These are phyloP conservation scores for Phallusia fumigata DNA, from an alignment of 23 tunicate genomes.

Conservation along the genomic window DNA sequence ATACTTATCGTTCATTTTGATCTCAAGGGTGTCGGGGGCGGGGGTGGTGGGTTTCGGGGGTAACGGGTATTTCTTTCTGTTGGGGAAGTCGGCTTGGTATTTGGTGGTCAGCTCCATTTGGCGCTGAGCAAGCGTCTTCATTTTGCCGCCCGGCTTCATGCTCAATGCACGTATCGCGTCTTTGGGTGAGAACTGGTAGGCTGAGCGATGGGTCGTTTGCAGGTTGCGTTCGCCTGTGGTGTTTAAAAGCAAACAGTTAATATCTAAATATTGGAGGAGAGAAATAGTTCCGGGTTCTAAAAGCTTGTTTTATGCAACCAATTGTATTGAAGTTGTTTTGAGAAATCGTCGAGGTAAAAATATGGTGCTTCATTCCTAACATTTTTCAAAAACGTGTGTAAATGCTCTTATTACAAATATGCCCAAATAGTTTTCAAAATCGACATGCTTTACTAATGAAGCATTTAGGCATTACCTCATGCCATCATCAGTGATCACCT, in stretches of 20 bases:
- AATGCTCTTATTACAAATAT: too few species aligned
- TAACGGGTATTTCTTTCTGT: constrained; percentile 27
- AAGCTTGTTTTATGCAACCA: too few species aligned
- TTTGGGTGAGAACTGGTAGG: constrained; percentile 42
- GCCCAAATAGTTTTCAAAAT: too few species aligned
- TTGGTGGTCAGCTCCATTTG: constrained; percentile 72
- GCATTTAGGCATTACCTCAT: too few species aligned
- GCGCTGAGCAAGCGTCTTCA: constrained; percentile 34
- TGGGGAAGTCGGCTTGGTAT: constrained; percentile 76
- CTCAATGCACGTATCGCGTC: constrained; percentile 5
- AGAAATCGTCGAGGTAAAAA: too few species aligned
- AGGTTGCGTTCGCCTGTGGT: constrained; percentile 55
- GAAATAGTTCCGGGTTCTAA: too few species aligned
- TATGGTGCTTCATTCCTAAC: too few species aligned
- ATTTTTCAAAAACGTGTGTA: too few species aligned
- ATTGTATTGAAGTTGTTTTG: too few species aligned
- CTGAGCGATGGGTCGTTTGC: constrained; percentile 58
- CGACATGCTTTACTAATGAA: too few species aligned
- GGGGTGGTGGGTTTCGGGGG: constrained; percentile 80
- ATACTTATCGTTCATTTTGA: constrained; percentile 75
- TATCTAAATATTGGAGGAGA: too few species aligned
- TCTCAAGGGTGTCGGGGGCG: constrained; percentile 88
- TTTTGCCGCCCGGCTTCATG: constrained; percentile 18
- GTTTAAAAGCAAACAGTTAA: not conserved
- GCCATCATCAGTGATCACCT: too few species aligned